Evolutionary conservation across 2,113 vertebrate species (phyloP), one percentile per base, ranked within the genome.

Genomic region (Serinus canaria): DNA sequence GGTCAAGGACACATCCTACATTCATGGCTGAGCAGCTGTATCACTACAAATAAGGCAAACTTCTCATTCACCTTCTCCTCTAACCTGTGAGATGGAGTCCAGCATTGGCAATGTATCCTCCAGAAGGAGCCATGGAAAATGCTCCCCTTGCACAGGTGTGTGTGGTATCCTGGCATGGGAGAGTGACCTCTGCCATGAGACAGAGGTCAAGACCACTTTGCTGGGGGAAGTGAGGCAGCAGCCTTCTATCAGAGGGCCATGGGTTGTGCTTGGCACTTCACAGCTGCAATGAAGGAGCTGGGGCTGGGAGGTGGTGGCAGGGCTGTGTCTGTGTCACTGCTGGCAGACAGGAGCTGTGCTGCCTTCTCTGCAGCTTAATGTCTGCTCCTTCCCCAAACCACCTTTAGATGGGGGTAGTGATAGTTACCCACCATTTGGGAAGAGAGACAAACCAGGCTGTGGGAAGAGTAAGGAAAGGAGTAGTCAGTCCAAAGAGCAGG

Each of bases 261-360:
- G 15, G 22, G 44, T 19, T 0, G 1, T 77, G n/a, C 12, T 22
- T 39, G 28, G 30, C 35, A 37, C 58, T 64, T 47, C 15, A 20
- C 39, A 59, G 41, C 39, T 79, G 25, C 13, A 58, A 0, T 46
- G 55, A 70, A 12, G 8, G 17, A 55, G 9, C 22, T 69, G 31
- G 13, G 19, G 23, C 16, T 86, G 46, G 47, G 15, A 59, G 6
- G 19, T 33, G 7, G 22, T 35, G 22, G 25, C 43, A 67, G 39
- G 60, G 20, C 9, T 59, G 17, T 69, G 4, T 44, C 59, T 86
- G 39, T 37, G 15, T 24, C 0, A 0, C 27, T 74, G 53, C n/a
- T 50, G 35, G 33, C 1, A 2, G 37, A 24, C 11, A 50, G 43
- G 25, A 80, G 14, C 60, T 93, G 33, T 50, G 17, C 25, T 77